Percentiles rank a stretch among this genome's conserved stretches.
Evolutionary conservation across 2,888 invertebrate genomes (phyloP).

Genomic region (Gisinianus flammeolus): DNA sequence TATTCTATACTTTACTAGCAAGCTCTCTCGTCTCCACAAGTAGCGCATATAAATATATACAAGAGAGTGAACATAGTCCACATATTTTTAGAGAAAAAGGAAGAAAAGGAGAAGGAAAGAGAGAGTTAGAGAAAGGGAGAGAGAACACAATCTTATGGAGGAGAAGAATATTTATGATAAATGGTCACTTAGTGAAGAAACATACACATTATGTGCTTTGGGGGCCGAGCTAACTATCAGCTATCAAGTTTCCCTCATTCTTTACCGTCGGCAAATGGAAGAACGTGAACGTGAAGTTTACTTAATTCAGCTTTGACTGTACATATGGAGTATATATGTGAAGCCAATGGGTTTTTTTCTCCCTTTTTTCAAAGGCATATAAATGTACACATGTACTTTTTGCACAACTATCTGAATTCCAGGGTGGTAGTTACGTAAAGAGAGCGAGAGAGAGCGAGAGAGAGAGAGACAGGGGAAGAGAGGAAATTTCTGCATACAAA

Average conservation of each 20-base stretch:
- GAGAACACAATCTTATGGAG: constrained; percentile 22
- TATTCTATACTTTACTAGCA: too few species aligned
- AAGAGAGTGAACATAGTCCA: background rate
- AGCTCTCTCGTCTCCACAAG: background rate
- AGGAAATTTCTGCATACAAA: background rate
- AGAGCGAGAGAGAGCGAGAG: background rate
- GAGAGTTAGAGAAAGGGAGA: background rate
- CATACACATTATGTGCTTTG: constrained; percentile 4
- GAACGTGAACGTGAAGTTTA: constrained; percentile 6
- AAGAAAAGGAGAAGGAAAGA: background rate
- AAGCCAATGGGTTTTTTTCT: background rate
- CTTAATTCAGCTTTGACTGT: background rate
- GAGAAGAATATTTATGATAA: constrained; percentile 41
- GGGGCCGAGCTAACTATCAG: constrained; percentile 4
- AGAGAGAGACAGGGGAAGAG: background rate
- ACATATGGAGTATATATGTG: background rate
- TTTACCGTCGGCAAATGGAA: constrained; percentile 31
- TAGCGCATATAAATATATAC: background rate
- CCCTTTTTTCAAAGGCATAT: too few species aligned
- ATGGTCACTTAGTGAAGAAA: constrained; percentile 45
- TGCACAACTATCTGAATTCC: background rate
- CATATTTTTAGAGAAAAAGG: background rate
- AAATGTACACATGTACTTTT: too few species aligned
- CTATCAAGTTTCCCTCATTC: constrained; percentile 35
- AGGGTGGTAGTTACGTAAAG: background rate